Percentiles rank a stretch among this genome's conserved stretches.
Evolutionary conservation across 1,140 invertebrate genomes (phyloP).

Genomic region (Drosophila sturtevanti): DNA sequence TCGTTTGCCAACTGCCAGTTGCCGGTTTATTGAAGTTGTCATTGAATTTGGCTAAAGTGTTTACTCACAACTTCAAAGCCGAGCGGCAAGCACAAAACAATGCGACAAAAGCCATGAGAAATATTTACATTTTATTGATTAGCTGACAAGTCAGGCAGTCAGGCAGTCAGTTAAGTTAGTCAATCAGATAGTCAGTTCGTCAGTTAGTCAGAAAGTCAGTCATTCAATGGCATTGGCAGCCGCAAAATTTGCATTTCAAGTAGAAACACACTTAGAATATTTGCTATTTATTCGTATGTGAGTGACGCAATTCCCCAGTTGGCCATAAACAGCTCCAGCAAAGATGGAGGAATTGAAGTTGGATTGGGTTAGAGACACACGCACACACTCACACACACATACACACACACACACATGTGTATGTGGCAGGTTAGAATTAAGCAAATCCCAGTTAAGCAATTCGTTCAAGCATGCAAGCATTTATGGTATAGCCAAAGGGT

Average conservation of each 20-base stretch:
- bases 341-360: not conserved
- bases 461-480: slow-evolving; percentile 67
- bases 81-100: slow-evolving; percentile 37
- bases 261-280: slow-evolving; percentile 1
- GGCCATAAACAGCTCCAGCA: slow-evolving; percentile 39
- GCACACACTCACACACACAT: too few species aligned
- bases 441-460: slow-evolving; percentile 76
- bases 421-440: slow-evolving; percentile 56
- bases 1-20: not conserved
- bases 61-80: slow-evolving; percentile 65
- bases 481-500: slow-evolving; percentile 45
- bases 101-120: slow-evolving; percentile 47
- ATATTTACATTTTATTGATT: slow-evolving; percentile 76
- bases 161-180: not conserved
- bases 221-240: not conserved
- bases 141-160: slow-evolving; percentile 47
- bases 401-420: not conserved
- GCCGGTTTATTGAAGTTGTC: slow-evolving; percentile 45
- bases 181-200: not conserved
- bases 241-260: slow-evolving; percentile 21
- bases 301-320: slow-evolving; percentile 57
- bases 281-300: slow-evolving; percentile 37
- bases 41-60: slow-evolving; percentile 61
- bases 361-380: not conserved
- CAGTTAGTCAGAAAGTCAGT: not conserved